Percentiles rank a stretch among this genome's conserved stretches.
These are phyloP conservation scores for Leptopterna dolabrata DNA, from an alignment of 2,888 invertebrate genomes.

Conservation along the genomic window DNA sequence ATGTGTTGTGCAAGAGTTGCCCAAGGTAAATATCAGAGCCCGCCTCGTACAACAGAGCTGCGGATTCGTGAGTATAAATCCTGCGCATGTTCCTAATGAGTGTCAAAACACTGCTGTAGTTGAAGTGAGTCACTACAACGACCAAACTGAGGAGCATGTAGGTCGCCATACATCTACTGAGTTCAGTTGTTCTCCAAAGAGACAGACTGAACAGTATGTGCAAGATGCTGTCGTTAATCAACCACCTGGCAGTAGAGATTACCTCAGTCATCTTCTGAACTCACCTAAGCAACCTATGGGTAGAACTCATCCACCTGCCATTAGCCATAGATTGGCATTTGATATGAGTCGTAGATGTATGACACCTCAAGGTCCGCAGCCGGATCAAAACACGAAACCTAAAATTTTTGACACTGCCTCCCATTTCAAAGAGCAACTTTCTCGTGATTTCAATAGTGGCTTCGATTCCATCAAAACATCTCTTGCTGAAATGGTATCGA, in stretches of 20 bases:
- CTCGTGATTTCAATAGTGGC: neutral
- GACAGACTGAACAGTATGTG: neutral
- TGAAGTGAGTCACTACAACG: slow-evolving; percentile 14
- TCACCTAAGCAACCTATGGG: too few relatives aligned
- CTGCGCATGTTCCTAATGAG: neutral
- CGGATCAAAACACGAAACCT: neutral
- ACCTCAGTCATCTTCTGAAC: neutral
- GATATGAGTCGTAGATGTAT: neutral
- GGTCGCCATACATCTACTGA: neutral
- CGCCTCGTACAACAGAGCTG: slow-evolving; percentile 55
- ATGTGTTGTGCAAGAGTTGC: slow-evolving; percentile 56
- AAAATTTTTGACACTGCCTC: slow-evolving; percentile 35
- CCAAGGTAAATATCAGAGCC: slow-evolving; percentile 54
- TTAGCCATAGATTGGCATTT: slow-evolving; percentile 19
- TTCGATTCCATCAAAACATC: slow-evolving; percentile 33
- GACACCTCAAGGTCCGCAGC: neutral
- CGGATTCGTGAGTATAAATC: slow-evolving; percentile 53
- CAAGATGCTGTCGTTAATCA: neutral
- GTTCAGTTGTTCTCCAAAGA: neutral
- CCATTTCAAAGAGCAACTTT: slow-evolving; percentile 43
- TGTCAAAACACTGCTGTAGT: slow-evolving; percentile 37
- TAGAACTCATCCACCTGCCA: neutral
- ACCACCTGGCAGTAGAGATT: neutral
- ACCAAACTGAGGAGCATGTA: neutral
- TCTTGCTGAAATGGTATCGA: slow-evolving; percentile 28